Base-by-base conservation (phyloP, 1,140 invertebrate species). In the Paraescarpia echinospica region DNA sequence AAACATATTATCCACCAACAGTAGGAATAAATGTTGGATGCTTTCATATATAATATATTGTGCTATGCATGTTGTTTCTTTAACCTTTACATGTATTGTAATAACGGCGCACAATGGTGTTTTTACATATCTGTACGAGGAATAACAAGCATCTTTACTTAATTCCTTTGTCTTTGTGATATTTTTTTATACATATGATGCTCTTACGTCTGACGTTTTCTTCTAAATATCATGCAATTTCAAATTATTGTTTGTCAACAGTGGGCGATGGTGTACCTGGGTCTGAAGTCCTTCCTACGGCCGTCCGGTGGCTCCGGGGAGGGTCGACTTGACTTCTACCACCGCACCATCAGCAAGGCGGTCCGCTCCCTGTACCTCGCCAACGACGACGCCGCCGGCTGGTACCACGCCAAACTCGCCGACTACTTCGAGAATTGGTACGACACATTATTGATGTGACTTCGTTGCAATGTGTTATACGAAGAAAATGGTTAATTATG, bases 261-360 rank as follows among this genome's bases (percentile, higher is more conserved):
- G 89, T 96, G 95, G 95, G 93, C 92, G 34, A 89, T 91, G 35
- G 94, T 95, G 5, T 95, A 94, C 92, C 92, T 90, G 9, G 93
- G 93, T 18, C 94, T 96, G 2, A 94, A 94, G 91, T 94, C 95
- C 14, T 96, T 95, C 93, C 93, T 96, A 14, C 93, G 95, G 89
- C 95, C 95, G 0, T 96, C 95, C 93, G 95, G 95, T 6, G 94
- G 95, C 90, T 94, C 94, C 92, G 93, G 93, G 35, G 94, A 95
- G 48, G 95, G 95, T 12, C 92, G 95, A 41, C 93, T 96, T 1
- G 95, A 96, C 92, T 95, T 96, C 93, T 96, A 96, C 91, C 95
- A 96, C 90, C 94, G 95, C 35, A 94, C 95, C 77, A 94, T 96
- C 12, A 96, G 95, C 93, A 95, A 96, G 93, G 95, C 95, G 93